phyloP scores from a whole-genome alignment of 1,140 invertebrate genomes.

The Augochlora pura region DNA sequence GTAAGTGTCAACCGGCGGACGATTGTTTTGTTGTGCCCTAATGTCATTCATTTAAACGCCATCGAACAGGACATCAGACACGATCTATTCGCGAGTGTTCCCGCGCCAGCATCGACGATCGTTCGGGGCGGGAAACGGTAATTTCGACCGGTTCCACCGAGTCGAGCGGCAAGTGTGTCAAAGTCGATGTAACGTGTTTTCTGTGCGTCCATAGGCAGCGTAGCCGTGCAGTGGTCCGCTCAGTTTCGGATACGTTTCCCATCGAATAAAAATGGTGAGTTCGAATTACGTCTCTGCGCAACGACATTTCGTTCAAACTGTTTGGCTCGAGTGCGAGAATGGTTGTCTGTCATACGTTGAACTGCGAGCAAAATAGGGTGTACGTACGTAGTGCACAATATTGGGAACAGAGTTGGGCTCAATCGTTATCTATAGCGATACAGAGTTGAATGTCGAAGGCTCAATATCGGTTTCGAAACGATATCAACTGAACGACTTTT shows the following conservation, averaged over 20 bases:
- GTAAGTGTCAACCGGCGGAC: conserved; percentile 26
- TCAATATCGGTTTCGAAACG: too few species aligned
- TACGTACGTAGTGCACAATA: too few species aligned
- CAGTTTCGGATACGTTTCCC: conserved; percentile 17
- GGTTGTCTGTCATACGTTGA: too few species aligned
- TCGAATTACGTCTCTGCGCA: background rate
- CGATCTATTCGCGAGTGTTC: background rate
- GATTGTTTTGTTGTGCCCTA: conserved; percentile 45
- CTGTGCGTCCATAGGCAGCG: conserved; percentile 46
- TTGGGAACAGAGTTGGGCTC: too few species aligned
- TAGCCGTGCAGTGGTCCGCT: conserved; percentile 5
- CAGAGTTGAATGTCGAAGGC: too few species aligned
- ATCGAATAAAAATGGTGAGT: conserved; percentile 40
- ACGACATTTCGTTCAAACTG: too few species aligned
- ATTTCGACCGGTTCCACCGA: conserved; percentile 9
- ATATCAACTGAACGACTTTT: too few species aligned
- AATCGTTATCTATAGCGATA: too few species aligned
- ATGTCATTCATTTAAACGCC: conserved; percentile 20
- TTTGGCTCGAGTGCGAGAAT: too few species aligned
- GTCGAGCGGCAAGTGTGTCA: conserved; percentile 40
- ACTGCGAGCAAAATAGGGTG: too few species aligned
- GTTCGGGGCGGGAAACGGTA: background rate
- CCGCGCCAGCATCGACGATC: background rate
- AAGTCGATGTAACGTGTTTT: conserved; percentile 51
- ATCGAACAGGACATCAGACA: background rate